These are phyloP conservation scores for Scleropages formosus DNA, from an alignment of 2,797 vertebrate genomes.

Conservation along the genomic window DNA sequence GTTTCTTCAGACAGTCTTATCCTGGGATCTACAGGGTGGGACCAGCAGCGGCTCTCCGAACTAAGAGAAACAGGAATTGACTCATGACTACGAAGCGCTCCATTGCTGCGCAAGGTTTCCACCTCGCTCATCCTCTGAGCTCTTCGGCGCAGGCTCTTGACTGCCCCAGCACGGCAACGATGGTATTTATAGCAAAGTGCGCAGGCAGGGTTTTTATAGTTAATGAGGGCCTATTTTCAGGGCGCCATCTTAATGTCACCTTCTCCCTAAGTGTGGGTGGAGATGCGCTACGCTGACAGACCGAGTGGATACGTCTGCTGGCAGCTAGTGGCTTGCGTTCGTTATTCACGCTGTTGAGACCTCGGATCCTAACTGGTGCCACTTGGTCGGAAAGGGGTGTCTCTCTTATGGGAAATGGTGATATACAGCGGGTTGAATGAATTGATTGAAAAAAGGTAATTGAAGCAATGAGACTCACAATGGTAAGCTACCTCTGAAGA, in stretches of 20 bases:
- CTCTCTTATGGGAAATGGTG: background rate
- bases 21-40: constrained; percentile 21
- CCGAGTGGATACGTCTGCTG: background rate
- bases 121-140: background rate
- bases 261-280: constrained; percentile 1
- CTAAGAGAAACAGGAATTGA: constrained; percentile 23
- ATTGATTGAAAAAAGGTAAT: constrained; percentile 12
- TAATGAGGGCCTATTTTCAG: constrained; percentile 1
- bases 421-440: no score
- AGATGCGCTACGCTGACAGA: constrained; percentile 3
- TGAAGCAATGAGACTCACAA: no score
- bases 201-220: background rate
- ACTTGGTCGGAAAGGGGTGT: constrained; percentile 8
- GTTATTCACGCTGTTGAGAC: no score
- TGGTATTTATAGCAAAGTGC: constrained; percentile 21
- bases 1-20: background rate
- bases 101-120: constrained; percentile 9
- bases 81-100: constrained; percentile 12
- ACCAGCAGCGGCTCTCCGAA: constrained; percentile 7
- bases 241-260: constrained; percentile 4
- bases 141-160: background rate
- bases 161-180: constrained; percentile 17
- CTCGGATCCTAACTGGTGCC: no score
- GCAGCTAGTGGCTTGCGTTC: background rate
- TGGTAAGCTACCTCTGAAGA: no score